phyloP scores from a whole-genome alignment of 2,797 vertebrate species.

The Chelidonichthys spinosus region DNA sequence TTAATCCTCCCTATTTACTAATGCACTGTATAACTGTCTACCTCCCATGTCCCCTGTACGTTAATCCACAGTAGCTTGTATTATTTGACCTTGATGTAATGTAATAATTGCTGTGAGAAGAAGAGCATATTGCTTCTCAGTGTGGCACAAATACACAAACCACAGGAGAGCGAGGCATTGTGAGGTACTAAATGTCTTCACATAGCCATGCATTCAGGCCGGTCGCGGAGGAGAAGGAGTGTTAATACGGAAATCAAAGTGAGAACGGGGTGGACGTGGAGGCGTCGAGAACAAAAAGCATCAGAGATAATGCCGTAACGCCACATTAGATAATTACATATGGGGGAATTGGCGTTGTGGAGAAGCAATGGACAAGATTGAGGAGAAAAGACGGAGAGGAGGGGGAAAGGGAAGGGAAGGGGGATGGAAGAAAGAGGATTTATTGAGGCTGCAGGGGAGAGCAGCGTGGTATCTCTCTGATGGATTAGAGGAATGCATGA shows the following conservation, averaged over 20 bases:
- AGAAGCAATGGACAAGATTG: conserved; percentile 33
- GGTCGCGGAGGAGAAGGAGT: conserved; percentile 9
- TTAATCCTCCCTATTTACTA: not conserved
- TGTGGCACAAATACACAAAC: conserved; percentile 17
- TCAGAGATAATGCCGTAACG: conserved; percentile 37
- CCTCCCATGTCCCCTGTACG: not conserved
- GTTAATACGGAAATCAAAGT: conserved; percentile 26
- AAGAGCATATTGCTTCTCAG: conserved; percentile 14
- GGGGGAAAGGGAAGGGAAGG: conserved; percentile 18
- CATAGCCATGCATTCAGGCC: conserved; percentile 20
- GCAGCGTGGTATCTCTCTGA: conserved; percentile 72
- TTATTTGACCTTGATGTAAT: conserved; percentile 27
- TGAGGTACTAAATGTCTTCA: not conserved
- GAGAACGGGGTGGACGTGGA: conserved; percentile 29
- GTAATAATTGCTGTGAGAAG: conserved; percentile 26
- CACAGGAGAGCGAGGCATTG: conserved; percentile 12
- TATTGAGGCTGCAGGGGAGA: conserved; percentile 78
- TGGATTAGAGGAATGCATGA: conserved; percentile 78
- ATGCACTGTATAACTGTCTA: not conserved
- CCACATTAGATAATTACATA: conserved; percentile 58
- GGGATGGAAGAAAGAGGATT: conserved; percentile 71
- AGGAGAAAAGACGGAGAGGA: conserved; percentile 5
- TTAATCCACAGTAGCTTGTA: not conserved
- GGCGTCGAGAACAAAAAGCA: conserved; percentile 7
- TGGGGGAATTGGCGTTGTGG: conserved; percentile 33